phyloP scores from a whole-genome alignment of 2,888 invertebrate species.

The Sipunculus nudus region DNA sequence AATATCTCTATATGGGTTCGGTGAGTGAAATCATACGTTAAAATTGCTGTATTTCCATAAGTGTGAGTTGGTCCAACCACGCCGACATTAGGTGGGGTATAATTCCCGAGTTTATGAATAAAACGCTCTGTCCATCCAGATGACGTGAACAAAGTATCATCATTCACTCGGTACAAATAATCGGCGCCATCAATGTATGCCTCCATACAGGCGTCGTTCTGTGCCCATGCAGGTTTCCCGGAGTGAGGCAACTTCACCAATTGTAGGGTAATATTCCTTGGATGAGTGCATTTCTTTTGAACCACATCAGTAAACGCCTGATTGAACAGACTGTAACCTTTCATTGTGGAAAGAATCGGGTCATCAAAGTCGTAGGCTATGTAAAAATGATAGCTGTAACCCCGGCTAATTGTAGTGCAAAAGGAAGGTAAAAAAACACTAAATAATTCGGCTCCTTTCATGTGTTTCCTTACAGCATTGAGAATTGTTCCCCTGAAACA shows the following conservation, averaged over 20 bases:
- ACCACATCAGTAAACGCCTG: conserved; percentile 7
- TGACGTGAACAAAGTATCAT: conserved; percentile 25
- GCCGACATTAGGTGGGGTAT: too few relatives aligned
- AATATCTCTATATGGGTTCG: too few relatives aligned
- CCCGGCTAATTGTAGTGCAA: conserved; percentile 26
- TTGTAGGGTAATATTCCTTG: conserved; percentile 17
- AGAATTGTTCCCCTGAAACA: too few relatives aligned
- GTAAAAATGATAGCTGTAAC: conserved; percentile 36
- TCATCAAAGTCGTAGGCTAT: conserved; percentile 35
- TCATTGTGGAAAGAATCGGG: conserved; percentile 8
- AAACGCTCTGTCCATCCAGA: conserved; percentile 25
- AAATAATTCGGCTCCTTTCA: too few relatives aligned
- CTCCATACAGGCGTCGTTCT: conserved; percentile 44
- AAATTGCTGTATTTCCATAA: too few relatives aligned
- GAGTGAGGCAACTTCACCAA: conserved; percentile 32
- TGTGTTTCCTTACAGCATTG: too few relatives aligned
- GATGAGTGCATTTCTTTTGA: conserved; percentile 5
- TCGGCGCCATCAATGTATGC: conserved; percentile 35
- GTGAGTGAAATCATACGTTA: too few relatives aligned
- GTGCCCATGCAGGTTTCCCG: conserved; percentile 41
- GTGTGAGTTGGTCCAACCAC: too few relatives aligned
- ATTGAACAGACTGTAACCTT: conserved; percentile 1
- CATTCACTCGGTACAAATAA: conserved; percentile 40
- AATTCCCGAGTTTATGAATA: too few relatives aligned
- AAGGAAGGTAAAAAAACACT: conserved; percentile 33